Evolutionary conservation across 2,797 vertebrate genomes (phyloP), one percentile per base, ranked within the genome.

Genomic region (Tachyglossus aculeatus): DNA sequence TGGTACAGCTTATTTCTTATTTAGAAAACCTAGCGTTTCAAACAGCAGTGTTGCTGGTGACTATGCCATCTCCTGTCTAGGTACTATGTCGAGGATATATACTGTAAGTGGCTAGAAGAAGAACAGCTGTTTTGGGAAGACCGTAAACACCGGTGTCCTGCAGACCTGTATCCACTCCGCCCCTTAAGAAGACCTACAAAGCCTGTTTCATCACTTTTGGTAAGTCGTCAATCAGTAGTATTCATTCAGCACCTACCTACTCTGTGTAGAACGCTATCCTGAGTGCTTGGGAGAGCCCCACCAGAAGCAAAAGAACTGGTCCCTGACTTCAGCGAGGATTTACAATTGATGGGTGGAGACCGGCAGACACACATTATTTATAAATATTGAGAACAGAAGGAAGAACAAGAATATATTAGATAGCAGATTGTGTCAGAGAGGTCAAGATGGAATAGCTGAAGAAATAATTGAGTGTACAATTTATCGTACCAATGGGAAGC

Each of bases 1-100:
- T n/a, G n/a, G n/a, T 3, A 27, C 16, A 9, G 19, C 12, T 27
- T 27, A 5, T 19, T 18, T 29, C 25, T 48, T 15, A 19, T 48
- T 48, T 21, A 3, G 0, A 4, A 21, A 29, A 2, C 36, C 8
- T 36, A 21, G 4, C 25, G 2, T 2, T 22, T 14, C 22, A 22
- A 2, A 5, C 1, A 11, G 32, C 37, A 34, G 5, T 0, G 32
- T 13, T 1, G 22, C 54, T 10, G 16, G 18, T 53, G 7, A 56
- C 15, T 10, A 16, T 7, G 8, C n/a, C 9, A 5, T 18, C 3
- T 47, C 13, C 34, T 39, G 8, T 27, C 10, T 33, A 95, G 94
- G 82, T 86, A 89, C 27, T 94, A 94, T 16, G 93, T 95, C 81
- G 93, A 96, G 73, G 93, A 95, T 53, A 81, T 95, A 80, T 95